Evolutionary conservation across 1,140 invertebrate genomes (phyloP).

Genomic region (Drosophila trapezifrons): DNA sequence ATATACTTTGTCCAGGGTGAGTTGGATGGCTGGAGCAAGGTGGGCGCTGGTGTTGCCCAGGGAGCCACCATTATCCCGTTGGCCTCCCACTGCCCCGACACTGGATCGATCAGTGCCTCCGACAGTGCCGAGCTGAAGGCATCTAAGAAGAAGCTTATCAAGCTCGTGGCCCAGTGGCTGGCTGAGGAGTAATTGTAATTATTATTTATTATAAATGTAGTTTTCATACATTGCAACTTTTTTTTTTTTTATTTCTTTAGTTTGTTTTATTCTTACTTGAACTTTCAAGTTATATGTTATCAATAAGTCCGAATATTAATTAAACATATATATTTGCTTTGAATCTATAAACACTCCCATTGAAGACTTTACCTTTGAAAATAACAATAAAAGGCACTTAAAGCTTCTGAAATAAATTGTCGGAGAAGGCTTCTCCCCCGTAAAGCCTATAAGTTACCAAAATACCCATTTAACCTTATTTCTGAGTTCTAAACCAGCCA

Average conservation of each 20-base stretch:
- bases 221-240: neutral
- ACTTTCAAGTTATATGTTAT: neutral
- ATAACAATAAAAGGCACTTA: no score
- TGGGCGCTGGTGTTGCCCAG: slow-evolving; percentile 85
- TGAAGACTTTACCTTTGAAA: no score
- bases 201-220: neutral
- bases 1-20: slow-evolving; percentile 88
- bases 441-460: no score
- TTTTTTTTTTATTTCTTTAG: neutral
- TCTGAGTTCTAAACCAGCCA: slow-evolving; percentile 2
- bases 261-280: neutral
- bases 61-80: slow-evolving; percentile 69
- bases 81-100: slow-evolving; percentile 88
- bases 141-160: slow-evolving; percentile 56
- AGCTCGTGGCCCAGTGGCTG: slow-evolving; percentile 70
- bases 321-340: neutral
- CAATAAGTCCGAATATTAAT: no score
- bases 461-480: no score
- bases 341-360: neutral
- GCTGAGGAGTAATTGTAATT: slow-evolving; percentile 3
- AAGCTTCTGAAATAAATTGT: no score
- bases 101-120: slow-evolving; percentile 83
- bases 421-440: no score
- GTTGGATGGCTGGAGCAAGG: slow-evolving; percentile 87
- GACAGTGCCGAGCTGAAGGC: slow-evolving; percentile 85